Base-by-base conservation (phyloP, 2,888 invertebrate species). In the Drosophila multiciliata region DNA sequence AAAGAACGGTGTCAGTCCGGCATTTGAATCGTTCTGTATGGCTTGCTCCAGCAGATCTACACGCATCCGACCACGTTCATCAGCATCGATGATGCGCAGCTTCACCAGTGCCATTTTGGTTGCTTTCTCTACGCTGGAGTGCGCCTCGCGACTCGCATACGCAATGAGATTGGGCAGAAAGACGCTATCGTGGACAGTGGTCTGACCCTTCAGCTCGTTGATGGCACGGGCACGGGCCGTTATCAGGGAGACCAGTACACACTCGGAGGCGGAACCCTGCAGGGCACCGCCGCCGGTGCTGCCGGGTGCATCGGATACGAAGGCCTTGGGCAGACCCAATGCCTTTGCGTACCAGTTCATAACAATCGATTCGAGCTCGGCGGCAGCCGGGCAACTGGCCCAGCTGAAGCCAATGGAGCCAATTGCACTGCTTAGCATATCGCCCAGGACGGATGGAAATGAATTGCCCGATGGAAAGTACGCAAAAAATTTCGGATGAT, bases 401-500 rank as follows among this genome's bases (percentile, higher is more conserved):
- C 98, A 98, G 65, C 98, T 97, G 93, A 98, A 98, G 85, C 98
- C 98, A 80, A 98, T 97, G 87, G 97, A 97, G 23, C 97, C 98
- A 61, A 98, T 96, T 17, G 97, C 97, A 92, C 97, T 97, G 23
- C 96, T 95, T 42, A 98, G 92, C 97, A 98, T 97, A 91, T 98
- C 98, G 3, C 96, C 98, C 69, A 98, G 94, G 64, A 98, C 97
- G 17, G 98, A 97, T 9, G 98, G 98, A 92, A 95, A 98, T 0
- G 97, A 97, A 93, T 98, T 97, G 52, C 98, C 98, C 11, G 98
- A 96, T 3, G 98, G 98, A 92, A 98, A 98, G 92, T 98, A 98
- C 11, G 98, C 98, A 92, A 98, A 98, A 93, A 98, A 98, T 77
- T 97, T 94, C 0, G 98, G 98, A 94, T 98, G 98, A 92, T 98